Percentiles rank a stretch among this genome's conserved stretches.
phyloP scores from a whole-genome alignment of 2,113 vertebrate species.

The Cercocebus atys region DNA sequence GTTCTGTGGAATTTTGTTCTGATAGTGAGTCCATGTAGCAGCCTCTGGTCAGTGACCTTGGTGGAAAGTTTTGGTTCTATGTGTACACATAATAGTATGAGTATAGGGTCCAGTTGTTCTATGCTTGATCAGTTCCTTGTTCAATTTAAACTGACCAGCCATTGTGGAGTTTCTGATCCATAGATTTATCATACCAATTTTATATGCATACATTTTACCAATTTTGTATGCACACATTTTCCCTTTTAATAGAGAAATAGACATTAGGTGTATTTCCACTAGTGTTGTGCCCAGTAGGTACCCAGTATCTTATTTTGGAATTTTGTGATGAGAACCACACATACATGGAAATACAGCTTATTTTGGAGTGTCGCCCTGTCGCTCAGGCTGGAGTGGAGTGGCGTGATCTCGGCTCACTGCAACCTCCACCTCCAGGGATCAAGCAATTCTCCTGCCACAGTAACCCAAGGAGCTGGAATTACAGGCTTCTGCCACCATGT shows the following conservation, averaged over 20 bases:
- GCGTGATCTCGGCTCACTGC: too few species aligned
- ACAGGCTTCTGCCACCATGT: too few species aligned
- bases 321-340: conserved; percentile 18
- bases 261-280: conserved; percentile 8
- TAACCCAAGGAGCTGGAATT: too few species aligned
- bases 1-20: not conserved
- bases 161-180: not conserved
- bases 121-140: not conserved
- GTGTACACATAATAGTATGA: not conserved
- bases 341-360: conserved; percentile 34
- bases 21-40: not conserved
- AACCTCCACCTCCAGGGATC: too few species aligned
- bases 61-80: not conserved
- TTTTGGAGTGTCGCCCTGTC: not conserved
- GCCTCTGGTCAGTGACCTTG: not conserved
- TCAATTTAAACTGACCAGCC: not conserved
- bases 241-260: not conserved
- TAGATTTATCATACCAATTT: not conserved
- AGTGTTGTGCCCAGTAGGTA: not conserved
- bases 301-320: conserved; percentile 26
- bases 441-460: too few species aligned
- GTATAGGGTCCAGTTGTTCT: not conserved
- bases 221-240: not conserved
- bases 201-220: not conserved
- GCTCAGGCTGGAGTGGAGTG: too few species aligned